Evolutionary conservation across 1,140 invertebrate species (phyloP), one percentile per base, ranked within the genome.

Genomic region (Magallana ariakensis): DNA sequence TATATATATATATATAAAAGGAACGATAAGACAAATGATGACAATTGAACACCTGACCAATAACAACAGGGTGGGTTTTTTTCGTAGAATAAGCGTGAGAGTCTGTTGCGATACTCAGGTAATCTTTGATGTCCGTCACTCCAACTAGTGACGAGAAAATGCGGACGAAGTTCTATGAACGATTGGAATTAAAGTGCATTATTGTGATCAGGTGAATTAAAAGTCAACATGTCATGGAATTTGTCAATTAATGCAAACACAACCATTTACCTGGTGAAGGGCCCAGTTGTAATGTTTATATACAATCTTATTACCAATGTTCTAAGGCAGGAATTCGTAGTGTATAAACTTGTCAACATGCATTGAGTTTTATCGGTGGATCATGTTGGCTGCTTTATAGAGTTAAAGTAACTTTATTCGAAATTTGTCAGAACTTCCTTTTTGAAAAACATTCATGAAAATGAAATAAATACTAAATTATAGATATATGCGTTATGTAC

Each of bases 241-340:
- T 75, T 75, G 66, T 75, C 66, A 75, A 75, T 75, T 75, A 75
- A 75, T 75, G 66, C 22, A 75, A 75, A 75, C 66, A 75, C 22
- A 75, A 75, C 66, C 22, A 75, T 75, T 75, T 75, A 75, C 22
- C 9, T 75, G 22, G 26, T 75, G 66, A 46, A 75, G 22, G 10
- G 10, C 22, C 22, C 7, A 13, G 0, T 33, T 3, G 66, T 26
- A 75, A 26, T 70, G 19, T 26, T 70, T 70, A 26, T 22, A n/a
- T 22, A 33, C 19, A 75, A 75, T 75, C 66, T 11, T 26, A 46
- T 46, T 75, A 9, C 22, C 22, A 75, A 75, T 26, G 66, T 75
- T 26, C 22, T 8, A 75, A 26, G 11, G 22, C 19, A 22, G 13
- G 22, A 75, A 13, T 13, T 33, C 15, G 10, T 10, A 3, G 33